Conservation (phyloP, 2,797 vertebrate species). For the Distichodus sexfasciatus region DNA sequence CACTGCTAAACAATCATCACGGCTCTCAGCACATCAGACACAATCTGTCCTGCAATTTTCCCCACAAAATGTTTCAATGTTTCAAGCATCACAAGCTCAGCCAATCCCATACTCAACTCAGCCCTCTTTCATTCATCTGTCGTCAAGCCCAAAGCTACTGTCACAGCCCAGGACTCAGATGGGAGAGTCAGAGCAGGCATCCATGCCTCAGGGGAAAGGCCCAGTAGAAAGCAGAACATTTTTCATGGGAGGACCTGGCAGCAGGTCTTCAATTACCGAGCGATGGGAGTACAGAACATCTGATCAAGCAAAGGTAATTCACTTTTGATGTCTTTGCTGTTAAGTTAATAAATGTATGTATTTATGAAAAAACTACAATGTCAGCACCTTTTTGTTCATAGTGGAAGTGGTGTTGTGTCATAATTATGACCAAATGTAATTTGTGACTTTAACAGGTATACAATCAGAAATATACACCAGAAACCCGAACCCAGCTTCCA, state of each 20-base stretch:
- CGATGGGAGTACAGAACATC: conserved; percentile 56
- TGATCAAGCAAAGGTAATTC: conserved; percentile 59
- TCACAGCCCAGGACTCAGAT: conserved; percentile 39
- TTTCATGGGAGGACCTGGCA: conserved; percentile 50
- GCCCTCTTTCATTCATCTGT: conserved; percentile 43
- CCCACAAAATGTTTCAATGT: conserved; percentile 35
- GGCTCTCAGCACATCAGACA: conserved; percentile 1
- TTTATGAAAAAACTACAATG: no score
- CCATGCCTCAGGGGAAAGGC: conserved; percentile 5
- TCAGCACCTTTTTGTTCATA: background rate
- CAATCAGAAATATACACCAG: conserved; percentile 50
- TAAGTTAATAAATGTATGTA: background rate
- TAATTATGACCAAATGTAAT: background rate
- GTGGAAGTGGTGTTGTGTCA: no score
- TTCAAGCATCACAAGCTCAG: conserved; percentile 44
- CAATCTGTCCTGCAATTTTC: conserved; percentile 41
- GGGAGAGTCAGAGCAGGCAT: conserved; percentile 24
- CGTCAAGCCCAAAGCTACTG: conserved; percentile 52
- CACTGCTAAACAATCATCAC: conserved; percentile 6
- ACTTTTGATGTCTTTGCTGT: background rate
- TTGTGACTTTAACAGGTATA: conserved; percentile 55
- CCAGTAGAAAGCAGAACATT: conserved; percentile 38
- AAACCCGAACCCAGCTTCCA: conserved; percentile 4
- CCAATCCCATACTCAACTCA: conserved; percentile 19
- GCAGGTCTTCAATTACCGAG: conserved; percentile 60